Evolutionary conservation across 2,888 invertebrate species (phyloP).

Genomic region (Caenorhabditis macrosperma): DNA sequence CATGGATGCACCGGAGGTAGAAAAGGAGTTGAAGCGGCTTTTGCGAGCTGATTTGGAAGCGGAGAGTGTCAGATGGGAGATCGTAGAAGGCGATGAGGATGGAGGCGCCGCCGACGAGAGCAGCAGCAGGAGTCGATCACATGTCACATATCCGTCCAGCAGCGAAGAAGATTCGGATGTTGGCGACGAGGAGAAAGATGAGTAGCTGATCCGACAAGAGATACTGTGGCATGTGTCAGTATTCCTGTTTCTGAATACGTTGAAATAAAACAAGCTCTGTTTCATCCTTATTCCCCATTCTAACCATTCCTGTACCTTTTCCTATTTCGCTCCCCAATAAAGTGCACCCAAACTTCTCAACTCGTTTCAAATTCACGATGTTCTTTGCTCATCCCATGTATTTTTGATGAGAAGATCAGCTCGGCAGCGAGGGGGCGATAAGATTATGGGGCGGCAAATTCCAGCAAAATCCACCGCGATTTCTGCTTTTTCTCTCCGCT

Average conservation of each 20-base stretch:
- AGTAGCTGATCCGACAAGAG: too few species aligned
- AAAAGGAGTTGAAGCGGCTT: constrained; percentile 91
- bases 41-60: constrained; percentile 82
- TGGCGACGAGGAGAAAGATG: constrained; percentile 37
- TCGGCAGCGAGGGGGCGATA: not conserved
- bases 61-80: constrained; percentile 74
- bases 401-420: constrained; percentile 11
- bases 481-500: not conserved
- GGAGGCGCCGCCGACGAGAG: constrained; percentile 44
- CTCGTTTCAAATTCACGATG: constrained; percentile 2
- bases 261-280: too few species aligned
- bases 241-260: too few species aligned
- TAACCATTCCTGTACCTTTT: too few species aligned
- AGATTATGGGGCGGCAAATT: not conserved
- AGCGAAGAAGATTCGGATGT: constrained; percentile 44
- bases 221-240: too few species aligned
- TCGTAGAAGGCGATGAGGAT: constrained; percentile 66
- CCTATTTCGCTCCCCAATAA: too few species aligned
- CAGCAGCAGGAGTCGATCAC: constrained; percentile 14
- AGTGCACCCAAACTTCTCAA: constrained; percentile 4
- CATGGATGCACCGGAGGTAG: constrained; percentile 80
- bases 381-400: constrained; percentile 39
- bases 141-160: constrained; percentile 39
- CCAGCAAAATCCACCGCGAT: not conserved
- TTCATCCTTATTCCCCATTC: too few species aligned